These are phyloP conservation scores for Alligator sinensis DNA, from an alignment of 2,113 vertebrate species.

Conservation along the genomic window DNA sequence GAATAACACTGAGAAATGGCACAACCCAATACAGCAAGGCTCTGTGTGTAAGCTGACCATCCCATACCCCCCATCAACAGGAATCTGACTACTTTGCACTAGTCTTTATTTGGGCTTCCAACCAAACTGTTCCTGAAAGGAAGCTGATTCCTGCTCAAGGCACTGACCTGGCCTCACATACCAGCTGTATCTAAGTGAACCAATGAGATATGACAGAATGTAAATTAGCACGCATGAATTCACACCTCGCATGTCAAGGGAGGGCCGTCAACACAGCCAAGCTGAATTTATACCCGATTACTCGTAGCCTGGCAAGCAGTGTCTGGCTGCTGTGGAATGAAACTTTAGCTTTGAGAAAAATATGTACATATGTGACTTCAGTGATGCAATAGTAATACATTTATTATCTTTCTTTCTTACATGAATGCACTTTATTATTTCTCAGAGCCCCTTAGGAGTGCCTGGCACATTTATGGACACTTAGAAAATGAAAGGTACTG, in stretches of 20 bases:
- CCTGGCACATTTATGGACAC: background rate
- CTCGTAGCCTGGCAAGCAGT: background rate
- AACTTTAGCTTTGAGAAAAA: background rate
- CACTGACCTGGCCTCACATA: background rate
- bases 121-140: background rate
- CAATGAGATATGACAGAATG: background rate
- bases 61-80: background rate
- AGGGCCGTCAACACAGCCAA: background rate
- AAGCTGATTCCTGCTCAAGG: background rate
- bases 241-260: background rate
- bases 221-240: background rate
- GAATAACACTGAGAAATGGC: background rate
- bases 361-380: background rate
- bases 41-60: background rate
- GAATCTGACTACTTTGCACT: background rate
- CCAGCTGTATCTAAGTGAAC: background rate
- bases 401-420: background rate
- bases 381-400: background rate
- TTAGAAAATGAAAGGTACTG: background rate
- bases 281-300: background rate
- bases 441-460: background rate
- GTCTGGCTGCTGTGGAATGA: background rate
- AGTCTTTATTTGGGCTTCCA: background rate
- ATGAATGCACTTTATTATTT: background rate
- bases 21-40: background rate